Evolutionary conservation across 2,888 invertebrate genomes (phyloP), one percentile per base, ranked within the genome.

Genomic region (Tortrix viridana): DNA sequence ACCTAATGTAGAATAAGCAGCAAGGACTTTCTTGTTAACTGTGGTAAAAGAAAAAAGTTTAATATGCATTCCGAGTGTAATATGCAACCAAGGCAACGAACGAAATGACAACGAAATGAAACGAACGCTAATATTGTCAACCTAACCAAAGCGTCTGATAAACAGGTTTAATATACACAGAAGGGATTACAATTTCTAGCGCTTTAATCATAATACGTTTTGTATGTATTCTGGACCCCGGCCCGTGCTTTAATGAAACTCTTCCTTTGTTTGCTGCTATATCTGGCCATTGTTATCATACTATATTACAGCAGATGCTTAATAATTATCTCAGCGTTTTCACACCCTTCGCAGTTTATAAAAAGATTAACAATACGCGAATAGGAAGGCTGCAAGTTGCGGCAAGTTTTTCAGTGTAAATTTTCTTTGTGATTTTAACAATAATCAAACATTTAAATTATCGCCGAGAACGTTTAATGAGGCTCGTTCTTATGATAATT

Each of bases 241-340:
- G 74, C 74, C 76, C 71, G 68, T 65, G 65, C 69, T 71, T 70
- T 84, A 81, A 85, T 86, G 81, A 85, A 83, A 84, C 77, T 79
- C 76, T 75, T 74, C 75, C 71, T 70, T 63, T 73, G 72, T 76
- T 80, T 79, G 74, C 79, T 77, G 75, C 69, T 71, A 71, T 74
- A 70, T 70, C 43, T 61, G 72, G 46, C 62, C 48, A 47, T 47
- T 47, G 49, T 60, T 57, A 32, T 23, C 46, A n/a, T 38, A 47
- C 44, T 52, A 57, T 57, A 53, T 63, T 32, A 32, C 4, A 57
- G 47, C 53, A 63, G 57, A 58, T 63, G 58, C 53, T 63, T 58
- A 53, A 58, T 58, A 53, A 58, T 62, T 57, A 63, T 58, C 57
- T 53, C 58, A 58, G 41, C 47, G 37, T 22, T 56, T 44, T 58